phyloP scores from a whole-genome alignment of 1,140 invertebrate species.

The Rhagoletis zephyria region DNA sequence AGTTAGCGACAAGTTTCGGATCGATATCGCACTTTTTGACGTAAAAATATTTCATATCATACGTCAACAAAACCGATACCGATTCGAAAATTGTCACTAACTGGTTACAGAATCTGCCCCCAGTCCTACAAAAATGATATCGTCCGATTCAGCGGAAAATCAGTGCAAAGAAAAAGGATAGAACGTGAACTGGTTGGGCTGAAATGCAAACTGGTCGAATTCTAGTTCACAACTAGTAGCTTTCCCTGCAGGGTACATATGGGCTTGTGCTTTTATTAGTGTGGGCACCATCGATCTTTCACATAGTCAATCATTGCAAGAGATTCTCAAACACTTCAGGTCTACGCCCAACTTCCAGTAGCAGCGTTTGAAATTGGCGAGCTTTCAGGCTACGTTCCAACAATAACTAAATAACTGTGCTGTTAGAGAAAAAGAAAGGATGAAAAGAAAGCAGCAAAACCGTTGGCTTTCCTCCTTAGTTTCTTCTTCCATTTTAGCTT shows the following conservation, averaged over 20 bases:
- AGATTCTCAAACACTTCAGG: neutral
- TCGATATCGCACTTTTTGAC: no score
- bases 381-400: neutral
- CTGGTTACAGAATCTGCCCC: no score
- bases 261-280: neutral
- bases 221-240: no score
- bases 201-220: no score
- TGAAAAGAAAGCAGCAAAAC: neutral
- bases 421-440: neutral
- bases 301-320: neutral
- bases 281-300: neutral
- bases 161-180: no score
- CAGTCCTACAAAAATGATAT: no score
- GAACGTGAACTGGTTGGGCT: no score
- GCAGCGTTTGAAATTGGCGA: neutral
- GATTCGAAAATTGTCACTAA: no score
- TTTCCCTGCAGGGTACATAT: neutral
- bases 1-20: no score
- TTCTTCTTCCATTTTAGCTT: neutral
- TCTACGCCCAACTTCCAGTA: slow-evolving; percentile 6
- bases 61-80: no score
- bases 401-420: neutral
- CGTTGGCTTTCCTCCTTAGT: neutral
- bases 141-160: no score
- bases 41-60: no score